Base-by-base conservation (phyloP, 2,888 invertebrate species). In the Drosophila prolongata region DNA sequence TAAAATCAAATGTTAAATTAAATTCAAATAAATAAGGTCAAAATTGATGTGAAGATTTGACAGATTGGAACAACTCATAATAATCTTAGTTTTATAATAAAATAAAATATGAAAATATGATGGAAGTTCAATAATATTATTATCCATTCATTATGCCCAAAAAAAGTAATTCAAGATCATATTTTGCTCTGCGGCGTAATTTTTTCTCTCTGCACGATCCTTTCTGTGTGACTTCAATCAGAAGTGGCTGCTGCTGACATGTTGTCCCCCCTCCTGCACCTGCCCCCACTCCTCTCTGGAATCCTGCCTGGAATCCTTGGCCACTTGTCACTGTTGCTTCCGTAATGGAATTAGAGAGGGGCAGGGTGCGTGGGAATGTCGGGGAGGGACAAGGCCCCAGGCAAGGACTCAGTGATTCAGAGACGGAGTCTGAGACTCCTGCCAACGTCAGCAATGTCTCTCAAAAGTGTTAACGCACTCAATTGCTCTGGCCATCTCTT, bases 271-370 rank as follows among this genome's bases (percentile, higher is more conserved):
- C 76, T 61, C 49, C 66, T 44, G 56, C 60, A 60, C 46, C 71
- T 59, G 27, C 14, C 34, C 11, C 35, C 10, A 35, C 35, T 35
- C 11, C 35, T 27, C 6, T 6, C 14, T 42, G 38, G 46, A 40
- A 47, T 66, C 40, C 66, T 35, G 53, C 53, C 40, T 38, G 43
- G 58, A 66, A 43, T 62, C 62, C 79, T 67, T 72, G 67, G 76
- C 86, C 88, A 88, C 83, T 83, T 88, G 83, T 88, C 83, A 82
- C 88, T 83, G 80, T 86, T 88, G 87, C 83, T 88, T 82, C 86
- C 82, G 86, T 82, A 82, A 82, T 87, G 75, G 82, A 87, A 82
- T 82, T 87, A 82, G 77, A 77, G 77, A 61, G 46, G 57, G 74
- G 19, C 13, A 11, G 54, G 62, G 47, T 14, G 27, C 8, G 10